These are phyloP conservation scores for Montipora foliosa DNA, from an alignment of 64 coral and sea anemone species.

Conservation along the genomic window DNA sequence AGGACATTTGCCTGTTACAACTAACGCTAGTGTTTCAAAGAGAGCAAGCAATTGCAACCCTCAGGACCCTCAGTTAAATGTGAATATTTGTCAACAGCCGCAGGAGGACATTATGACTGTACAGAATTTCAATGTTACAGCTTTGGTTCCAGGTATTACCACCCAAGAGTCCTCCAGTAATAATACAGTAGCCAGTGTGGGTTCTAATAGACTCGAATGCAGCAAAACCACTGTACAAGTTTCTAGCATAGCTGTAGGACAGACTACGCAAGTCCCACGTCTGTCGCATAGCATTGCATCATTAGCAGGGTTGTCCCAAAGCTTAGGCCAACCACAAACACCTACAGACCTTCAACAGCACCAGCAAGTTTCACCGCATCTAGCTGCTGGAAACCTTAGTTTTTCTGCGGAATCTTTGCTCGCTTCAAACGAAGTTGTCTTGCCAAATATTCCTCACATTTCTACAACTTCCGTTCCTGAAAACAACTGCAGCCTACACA, in stretches of 20 bases:
- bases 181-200: not conserved
- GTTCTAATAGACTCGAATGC: slow-evolving; percentile 8
- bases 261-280: slow-evolving; percentile 41
- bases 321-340: slow-evolving; percentile 24
- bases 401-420: slow-evolving; percentile 72
- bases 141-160: slow-evolving; percentile 82
- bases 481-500: slow-evolving; percentile 9
- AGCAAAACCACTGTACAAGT: slow-evolving; percentile 3
- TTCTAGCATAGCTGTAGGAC: slow-evolving; percentile 25
- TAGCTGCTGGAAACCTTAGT: slow-evolving; percentile 39
- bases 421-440: slow-evolving; percentile 51
- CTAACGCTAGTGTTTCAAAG: not conserved
- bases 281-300: slow-evolving; percentile 90
- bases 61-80: slow-evolving; percentile 23
- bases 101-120: slow-evolving; percentile 85
- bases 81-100: slow-evolving; percentile 65
- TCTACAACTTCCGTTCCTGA: slow-evolving; percentile 13
- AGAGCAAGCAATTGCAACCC: slow-evolving; percentile 5
- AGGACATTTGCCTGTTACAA: not conserved
- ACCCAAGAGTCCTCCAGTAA: slow-evolving; percentile 41
- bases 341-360: slow-evolving; percentile 34
- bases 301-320: slow-evolving; percentile 67
- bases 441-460: slow-evolving; percentile 68
- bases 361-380: slow-evolving; percentile 36
- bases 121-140: slow-evolving; percentile 84